Evolutionary conservation across 2,113 vertebrate species (phyloP), one percentile per base, ranked within the genome.

Genomic region (Catharus fuscescens): DNA sequence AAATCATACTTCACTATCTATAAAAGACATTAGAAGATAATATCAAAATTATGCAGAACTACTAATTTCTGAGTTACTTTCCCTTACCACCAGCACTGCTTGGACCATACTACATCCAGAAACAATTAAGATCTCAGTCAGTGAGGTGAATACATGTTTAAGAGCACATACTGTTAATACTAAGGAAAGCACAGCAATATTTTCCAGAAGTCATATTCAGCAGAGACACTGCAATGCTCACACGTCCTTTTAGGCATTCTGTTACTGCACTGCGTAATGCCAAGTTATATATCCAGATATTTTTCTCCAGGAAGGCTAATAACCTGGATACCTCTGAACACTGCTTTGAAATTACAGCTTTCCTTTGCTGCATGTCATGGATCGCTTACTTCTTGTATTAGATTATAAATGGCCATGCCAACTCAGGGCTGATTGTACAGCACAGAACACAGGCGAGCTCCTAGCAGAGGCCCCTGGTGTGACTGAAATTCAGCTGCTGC

Each of bases 401-500:
- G 82, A 83, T 90, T 92, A 93, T 61, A 96, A 92, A 93, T 69
- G 86, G 86, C 70, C 80, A 23, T 64, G 92, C 83, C 80, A 94
- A 69, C 34, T 80, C 87, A 32, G 0, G 25, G 79, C 19, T 60
- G 45, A 24, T 24, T 3, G 53, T 66, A 36, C 69, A 47, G 74
- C 74, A 91, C 2, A 0, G 25, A 91, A 85, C 62, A 67, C 76
- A 71, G 65, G 80, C 74, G 45, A 73, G 78, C 95, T 84, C 80
- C 92, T 77, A 81, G 59, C 90, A 80, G 80, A 97, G 88, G 93
- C 91, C 93, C 81, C 80, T 76, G 85, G 82, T 92, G 93, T 69
- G 72, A 91, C 87, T 70, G 76, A 92, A 95, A 96, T 86, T 95
- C 86, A 93, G 87, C 74, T 95, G 88, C 67, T 89, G 72, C 64